A percentile compares a stretch with the other conserved stretches of the same genome.
These are phyloP conservation scores for Petaurus breviceps DNA, from an alignment of 2,113 vertebrate species.

Conservation along the genomic window DNA sequence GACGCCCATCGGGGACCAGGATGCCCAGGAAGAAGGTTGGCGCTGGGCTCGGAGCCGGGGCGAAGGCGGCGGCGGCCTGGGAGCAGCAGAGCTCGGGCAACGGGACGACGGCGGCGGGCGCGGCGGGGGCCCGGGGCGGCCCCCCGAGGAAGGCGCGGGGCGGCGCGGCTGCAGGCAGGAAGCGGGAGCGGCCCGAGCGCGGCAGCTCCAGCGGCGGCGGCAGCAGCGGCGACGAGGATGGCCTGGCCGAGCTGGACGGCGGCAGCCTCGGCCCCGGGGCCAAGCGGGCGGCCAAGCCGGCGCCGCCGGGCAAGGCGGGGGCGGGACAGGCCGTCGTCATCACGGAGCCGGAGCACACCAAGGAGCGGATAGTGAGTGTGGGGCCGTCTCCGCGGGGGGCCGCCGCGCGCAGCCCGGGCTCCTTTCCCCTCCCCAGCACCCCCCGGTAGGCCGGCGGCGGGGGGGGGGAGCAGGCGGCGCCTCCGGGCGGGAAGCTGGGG, in stretches of 20 bases:
- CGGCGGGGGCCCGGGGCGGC: too few species aligned
- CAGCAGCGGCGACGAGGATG: conserved; percentile 77
- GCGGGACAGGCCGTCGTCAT: conserved; percentile 71
- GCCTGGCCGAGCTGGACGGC: conserved; percentile 72
- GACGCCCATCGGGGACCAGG: conserved; percentile 70
- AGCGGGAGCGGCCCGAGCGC: conserved; percentile 73
- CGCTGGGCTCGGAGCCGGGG: conserved; percentile 73
- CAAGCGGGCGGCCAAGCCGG: conserved; percentile 55
- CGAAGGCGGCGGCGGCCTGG: conserved; percentile 79
- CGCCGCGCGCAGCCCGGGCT: not conserved
- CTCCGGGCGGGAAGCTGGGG: not conserved
- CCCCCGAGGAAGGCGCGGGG: conserved; percentile 68
- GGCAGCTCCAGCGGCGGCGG: conserved; percentile 76
- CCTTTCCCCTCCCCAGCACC: not conserved
- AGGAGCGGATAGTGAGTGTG: conserved; percentile 90
- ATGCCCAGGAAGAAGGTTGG: conserved; percentile 84
- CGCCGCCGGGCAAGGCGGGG: conserved; percentile 58
- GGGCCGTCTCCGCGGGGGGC: not conserved
- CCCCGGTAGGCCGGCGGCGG: conserved; percentile 53
- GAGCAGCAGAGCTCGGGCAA: conserved; percentile 81
- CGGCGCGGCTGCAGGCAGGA: conserved; percentile 71
- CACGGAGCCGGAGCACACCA: conserved; percentile 90
- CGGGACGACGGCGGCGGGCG: conserved; percentile 76
- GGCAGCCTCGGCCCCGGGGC: conserved; percentile 67
- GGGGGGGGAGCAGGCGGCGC: conserved; percentile 6